Percentiles rank a stretch among this genome's conserved stretches.
Evolutionary conservation across 2,113 vertebrate genomes (phyloP).

Genomic region (Oncorhynchus masou): DNA sequence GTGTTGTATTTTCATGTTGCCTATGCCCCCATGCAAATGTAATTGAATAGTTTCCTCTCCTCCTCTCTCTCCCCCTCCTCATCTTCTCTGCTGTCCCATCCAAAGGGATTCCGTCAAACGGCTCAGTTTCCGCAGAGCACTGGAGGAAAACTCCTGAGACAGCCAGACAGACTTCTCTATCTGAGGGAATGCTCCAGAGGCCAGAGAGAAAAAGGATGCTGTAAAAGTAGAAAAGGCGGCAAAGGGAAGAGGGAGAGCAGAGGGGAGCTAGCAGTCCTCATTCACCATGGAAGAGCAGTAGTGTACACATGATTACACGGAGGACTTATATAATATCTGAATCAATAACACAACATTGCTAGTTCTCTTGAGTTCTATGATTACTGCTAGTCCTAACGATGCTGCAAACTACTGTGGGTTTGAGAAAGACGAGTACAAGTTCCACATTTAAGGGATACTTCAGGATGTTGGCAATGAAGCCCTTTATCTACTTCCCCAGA

Average conservation of each 20-base stretch:
- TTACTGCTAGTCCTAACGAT: conserved; percentile 51
- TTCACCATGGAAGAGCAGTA: conserved; percentile 9
- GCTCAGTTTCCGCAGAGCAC: conserved; percentile 73
- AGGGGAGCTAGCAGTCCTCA: not conserved
- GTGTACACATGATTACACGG: conserved; percentile 6
- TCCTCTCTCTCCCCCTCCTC: not conserved
- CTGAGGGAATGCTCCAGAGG: conserved; percentile 14
- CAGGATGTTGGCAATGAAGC: conserved; percentile 5
- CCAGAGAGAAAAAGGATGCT: conserved; percentile 25
- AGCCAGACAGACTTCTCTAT: not conserved
- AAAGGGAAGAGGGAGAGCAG: conserved; percentile 26
- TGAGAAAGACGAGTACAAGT: conserved; percentile 18
- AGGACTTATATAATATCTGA: conserved; percentile 21
- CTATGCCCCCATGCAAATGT: not conserved
- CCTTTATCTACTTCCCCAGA: too few relatives aligned
- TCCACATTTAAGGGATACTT: conserved; percentile 29
- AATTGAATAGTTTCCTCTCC: not conserved
- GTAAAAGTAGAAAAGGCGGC: conserved; percentile 15
- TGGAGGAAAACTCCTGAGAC: conserved; percentile 75
- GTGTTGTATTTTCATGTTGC: conserved; percentile 1
- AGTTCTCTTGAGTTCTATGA: conserved; percentile 27
- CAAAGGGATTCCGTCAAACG: conserved; percentile 77
- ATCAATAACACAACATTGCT: conserved; percentile 7
- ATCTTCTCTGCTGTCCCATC: not conserved
- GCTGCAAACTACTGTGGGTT: conserved; percentile 50